Percentiles rank a stretch among this genome's conserved stretches.
Evolutionary conservation across 2,113 vertebrate genomes (phyloP).

Genomic region (Colaptes auratus): DNA sequence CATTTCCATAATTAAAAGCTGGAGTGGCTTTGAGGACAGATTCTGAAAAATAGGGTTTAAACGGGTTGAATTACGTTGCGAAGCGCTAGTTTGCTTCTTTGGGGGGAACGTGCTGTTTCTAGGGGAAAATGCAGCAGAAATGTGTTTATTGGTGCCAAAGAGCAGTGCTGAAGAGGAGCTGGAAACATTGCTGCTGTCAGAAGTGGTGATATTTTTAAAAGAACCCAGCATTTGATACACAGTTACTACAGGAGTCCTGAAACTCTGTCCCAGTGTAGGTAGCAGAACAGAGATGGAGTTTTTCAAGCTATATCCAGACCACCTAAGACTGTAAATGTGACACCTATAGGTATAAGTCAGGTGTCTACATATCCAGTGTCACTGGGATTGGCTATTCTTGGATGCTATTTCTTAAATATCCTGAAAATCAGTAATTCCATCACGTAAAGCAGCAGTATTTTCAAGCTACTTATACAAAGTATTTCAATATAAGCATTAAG

Average conservation of each 20-base stretch:
- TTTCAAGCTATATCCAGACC: not conserved
- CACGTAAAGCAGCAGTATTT: not conserved
- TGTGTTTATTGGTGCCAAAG: not conserved
- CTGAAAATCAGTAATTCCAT: not conserved
- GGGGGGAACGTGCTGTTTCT: not conserved
- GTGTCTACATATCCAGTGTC: not conserved
- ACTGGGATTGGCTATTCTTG: not conserved
- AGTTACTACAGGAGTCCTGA: not conserved
- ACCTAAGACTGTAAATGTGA: not conserved
- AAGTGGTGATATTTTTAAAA: not conserved
- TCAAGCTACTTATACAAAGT: not conserved
- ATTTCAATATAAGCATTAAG: not conserved
- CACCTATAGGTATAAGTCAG: not conserved
- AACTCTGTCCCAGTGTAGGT: not conserved
- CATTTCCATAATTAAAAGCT: not conserved
- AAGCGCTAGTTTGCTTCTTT: not conserved
- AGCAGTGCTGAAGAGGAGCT: not conserved
- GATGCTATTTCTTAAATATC: not conserved
- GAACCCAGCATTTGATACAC: not conserved
- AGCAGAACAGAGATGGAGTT: not conserved
- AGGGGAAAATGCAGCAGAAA: not conserved
- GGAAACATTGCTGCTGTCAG: not conserved
- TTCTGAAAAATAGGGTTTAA: conserved; percentile 3
- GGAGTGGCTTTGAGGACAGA: not conserved
- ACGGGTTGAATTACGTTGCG: not conserved